Conservation (phyloP, 2,113 vertebrate genomes). For the Ivindomyrus marchei region DNA sequence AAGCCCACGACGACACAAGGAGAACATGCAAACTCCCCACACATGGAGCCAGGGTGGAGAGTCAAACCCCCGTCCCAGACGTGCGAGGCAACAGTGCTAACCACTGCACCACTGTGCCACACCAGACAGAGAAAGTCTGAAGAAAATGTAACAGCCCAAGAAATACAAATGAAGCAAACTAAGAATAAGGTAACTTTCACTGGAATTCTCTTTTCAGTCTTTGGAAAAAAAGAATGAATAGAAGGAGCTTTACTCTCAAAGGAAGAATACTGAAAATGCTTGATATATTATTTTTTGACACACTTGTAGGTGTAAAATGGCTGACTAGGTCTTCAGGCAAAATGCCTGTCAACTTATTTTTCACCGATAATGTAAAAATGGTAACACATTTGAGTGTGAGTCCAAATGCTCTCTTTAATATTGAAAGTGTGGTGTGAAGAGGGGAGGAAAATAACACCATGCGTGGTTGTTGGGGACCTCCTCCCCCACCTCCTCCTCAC, state of each 20-base stretch:
- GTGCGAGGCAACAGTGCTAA: neutral
- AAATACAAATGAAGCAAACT: neutral
- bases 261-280: neutral
- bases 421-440: neutral
- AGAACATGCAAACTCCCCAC: neutral
- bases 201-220: neutral
- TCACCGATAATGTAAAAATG: neutral
- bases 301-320: neutral
- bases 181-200: neutral
- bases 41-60: neutral
- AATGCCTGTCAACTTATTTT: neutral
- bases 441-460: neutral
- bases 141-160: neutral
- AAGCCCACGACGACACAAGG: neutral
- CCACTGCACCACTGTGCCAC: neutral
- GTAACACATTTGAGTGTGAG: neutral
- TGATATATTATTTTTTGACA: neutral
- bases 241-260: neutral
- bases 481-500: constrained; percentile 39
- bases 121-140: neutral
- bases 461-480: neutral
- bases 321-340: neutral
- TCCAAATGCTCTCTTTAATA: neutral
- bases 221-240: neutral
- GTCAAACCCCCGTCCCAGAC: neutral